Percentiles rank a stretch among this genome's conserved stretches.
These are phyloP conservation scores for Nymphalis io DNA, from an alignment of 1,140 invertebrate genomes.

Conservation along the genomic window DNA sequence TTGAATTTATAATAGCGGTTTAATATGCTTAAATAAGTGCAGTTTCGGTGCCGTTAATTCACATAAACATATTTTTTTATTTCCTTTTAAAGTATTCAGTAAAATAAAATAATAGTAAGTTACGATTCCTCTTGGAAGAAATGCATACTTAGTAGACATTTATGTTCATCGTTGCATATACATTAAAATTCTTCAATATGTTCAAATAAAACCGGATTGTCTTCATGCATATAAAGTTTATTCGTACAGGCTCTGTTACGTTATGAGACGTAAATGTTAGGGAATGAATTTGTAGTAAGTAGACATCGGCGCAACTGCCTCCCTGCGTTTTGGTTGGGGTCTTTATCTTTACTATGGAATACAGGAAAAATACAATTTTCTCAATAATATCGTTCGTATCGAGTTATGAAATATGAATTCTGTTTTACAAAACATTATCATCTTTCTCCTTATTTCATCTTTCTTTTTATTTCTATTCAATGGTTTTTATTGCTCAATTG, in stretches of 20 bases:
- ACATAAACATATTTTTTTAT: background rate
- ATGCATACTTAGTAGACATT: background rate
- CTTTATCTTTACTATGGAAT: slow-evolving; percentile 72
- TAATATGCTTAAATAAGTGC: slow-evolving; percentile 55
- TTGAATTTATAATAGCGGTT: slow-evolving; percentile 63
- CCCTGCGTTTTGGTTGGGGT: slow-evolving; percentile 53
- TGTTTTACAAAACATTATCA: slow-evolving; percentile 76
- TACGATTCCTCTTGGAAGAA: background rate
- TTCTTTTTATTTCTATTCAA: too few relatives aligned
- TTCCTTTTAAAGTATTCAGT: background rate
- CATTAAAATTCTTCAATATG: background rate
- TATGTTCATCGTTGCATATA: background rate
- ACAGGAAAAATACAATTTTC: slow-evolving; percentile 67
- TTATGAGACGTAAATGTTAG: slow-evolving; percentile 59
- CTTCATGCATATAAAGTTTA: slow-evolving; percentile 26
- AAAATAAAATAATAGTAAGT: background rate
- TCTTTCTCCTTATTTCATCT: too few relatives aligned
- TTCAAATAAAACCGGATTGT: slow-evolving; percentile 11
- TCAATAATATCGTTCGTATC: slow-evolving; percentile 69
- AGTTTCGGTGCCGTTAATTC: background rate
- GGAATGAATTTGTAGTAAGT: slow-evolving; percentile 62
- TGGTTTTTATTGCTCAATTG: slow-evolving; percentile 72
- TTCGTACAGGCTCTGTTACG: slow-evolving; percentile 6
- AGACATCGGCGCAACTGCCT: slow-evolving; percentile 52
- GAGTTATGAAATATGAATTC: slow-evolving; percentile 78